phyloP scores from a whole-genome alignment of 2,888 invertebrate genomes.

The Cosmia trapezina region DNA sequence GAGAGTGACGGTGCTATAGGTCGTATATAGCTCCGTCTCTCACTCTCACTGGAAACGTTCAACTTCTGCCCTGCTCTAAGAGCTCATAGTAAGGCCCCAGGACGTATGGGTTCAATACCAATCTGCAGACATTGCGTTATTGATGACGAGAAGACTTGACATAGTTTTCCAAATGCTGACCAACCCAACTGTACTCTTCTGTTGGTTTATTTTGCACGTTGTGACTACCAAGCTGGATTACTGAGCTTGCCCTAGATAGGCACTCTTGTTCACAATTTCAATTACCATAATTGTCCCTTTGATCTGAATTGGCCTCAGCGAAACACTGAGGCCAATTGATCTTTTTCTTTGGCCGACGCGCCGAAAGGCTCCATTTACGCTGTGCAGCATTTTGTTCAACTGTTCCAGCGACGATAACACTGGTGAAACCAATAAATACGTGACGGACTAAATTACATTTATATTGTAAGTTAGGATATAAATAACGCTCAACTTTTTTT shows the following conservation, averaged over 20 bases:
- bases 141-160: not conserved
- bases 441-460: not conserved
- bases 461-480: not conserved
- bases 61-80: no score
- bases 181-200: not conserved
- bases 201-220: not conserved
- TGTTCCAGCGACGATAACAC: not conserved
- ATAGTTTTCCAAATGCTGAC: not conserved
- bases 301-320: not conserved
- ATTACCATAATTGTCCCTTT: not conserved
- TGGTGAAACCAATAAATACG: not conserved
- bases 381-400: not conserved
- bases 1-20: no score
- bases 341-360: no score
- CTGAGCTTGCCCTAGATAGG: not conserved
- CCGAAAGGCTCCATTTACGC: no score
- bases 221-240: not conserved
- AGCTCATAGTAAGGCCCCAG: no score
- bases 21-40: no score
- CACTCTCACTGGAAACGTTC: no score
- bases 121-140: not conserved
- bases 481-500: not conserved
- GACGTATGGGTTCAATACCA: not conserved
- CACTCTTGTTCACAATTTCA: not conserved
- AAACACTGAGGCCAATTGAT: no score